Base-by-base conservation (phyloP, 2,113 vertebrate species). In the Nothocercus nigrocapillus region DNA sequence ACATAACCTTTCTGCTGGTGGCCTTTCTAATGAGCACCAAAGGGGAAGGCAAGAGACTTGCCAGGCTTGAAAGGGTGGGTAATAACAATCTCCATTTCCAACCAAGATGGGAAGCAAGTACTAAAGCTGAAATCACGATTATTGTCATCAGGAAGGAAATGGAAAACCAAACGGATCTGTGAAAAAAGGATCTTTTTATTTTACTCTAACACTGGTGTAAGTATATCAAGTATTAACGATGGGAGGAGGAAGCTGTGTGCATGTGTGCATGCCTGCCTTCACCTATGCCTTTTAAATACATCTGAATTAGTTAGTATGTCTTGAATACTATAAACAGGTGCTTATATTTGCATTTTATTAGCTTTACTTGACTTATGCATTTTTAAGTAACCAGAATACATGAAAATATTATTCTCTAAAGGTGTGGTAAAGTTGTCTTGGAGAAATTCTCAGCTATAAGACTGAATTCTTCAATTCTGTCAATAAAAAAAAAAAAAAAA, bases 401-500 rank as follows among this genome's bases (percentile, higher is more conserved):
- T 93, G n/a, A 66, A 92, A 88, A 59, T 67, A 67, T 58, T 87
- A 70, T 70, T 74, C 89, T 25, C 82, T 79, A 40, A 75, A 72
- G 12, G 18, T 67, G 69, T 21, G 7, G 30, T 95, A 82, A 82
- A 16, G 6, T 36, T 88, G 19, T 7, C 75, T 54, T 63, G 22
- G 19, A 79, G 22, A 82, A 92, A 90, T 72, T 70, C 9, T 79
- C 40, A 58, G 36, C 28, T 78, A 22, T 34, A 85, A 62, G 21
- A 15, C 42, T 78, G 3, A 3, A 6, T 58, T 42, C 6, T 14
- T 45, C 54, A 63, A 3, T 90, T 82, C 28, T 25, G 3, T 34
- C 17, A 40, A 5, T 75, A 58, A 69, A 84, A 90, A 36, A 36
- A 69, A 84, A 90, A 36, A 36, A 36, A 36, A 36, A 36, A 36